These are phyloP conservation scores for Trissolcus brochymenae DNA, from an alignment of 2,888 invertebrate genomes.

Conservation along the genomic window DNA sequence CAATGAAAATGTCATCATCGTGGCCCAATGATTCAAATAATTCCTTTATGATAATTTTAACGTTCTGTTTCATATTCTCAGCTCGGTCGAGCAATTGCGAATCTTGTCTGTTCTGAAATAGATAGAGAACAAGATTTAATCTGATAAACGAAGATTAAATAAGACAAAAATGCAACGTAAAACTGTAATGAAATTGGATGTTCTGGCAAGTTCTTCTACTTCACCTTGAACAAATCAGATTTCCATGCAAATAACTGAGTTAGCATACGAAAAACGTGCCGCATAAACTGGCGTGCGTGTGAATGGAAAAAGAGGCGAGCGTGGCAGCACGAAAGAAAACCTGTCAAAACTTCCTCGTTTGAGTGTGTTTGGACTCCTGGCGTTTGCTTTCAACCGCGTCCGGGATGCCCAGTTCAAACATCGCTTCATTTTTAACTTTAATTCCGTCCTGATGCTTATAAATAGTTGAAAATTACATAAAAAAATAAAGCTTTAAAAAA, in stretches of 20 bases:
- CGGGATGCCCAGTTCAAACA: constrained; percentile 26
- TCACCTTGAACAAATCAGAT: constrained; percentile 1
- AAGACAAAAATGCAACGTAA: too few relatives aligned
- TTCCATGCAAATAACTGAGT: constrained; percentile 31
- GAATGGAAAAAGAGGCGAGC: constrained; percentile 15
- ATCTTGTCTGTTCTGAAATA: too few relatives aligned
- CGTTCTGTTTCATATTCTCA: too few relatives aligned
- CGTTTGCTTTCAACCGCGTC: constrained; percentile 27
- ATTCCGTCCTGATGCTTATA: constrained; percentile 21
- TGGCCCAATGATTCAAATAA: not conserved
- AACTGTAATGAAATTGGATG: too few relatives aligned
- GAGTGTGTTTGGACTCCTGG: constrained; percentile 45
- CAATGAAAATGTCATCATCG: not conserved
- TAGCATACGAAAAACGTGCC: constrained; percentile 26
- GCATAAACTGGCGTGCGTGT: constrained; percentile 8
- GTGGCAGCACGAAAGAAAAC: constrained; percentile 36
- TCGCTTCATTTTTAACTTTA: constrained; percentile 17
- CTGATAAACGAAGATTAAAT: too few relatives aligned
- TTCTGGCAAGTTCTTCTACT: too few relatives aligned
- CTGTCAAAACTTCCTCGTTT: constrained; percentile 54
- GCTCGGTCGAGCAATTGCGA: too few relatives aligned
- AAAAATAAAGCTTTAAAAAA: too few relatives aligned
- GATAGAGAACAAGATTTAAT: too few relatives aligned
- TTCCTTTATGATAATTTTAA: not conserved
- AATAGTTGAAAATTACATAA: constrained; percentile 12